A percentile compares a stretch with the other conserved stretches of the same genome.
These are phyloP conservation scores for Arizona elegans DNA, from an alignment of 2,113 vertebrate genomes.

Conservation along the genomic window DNA sequence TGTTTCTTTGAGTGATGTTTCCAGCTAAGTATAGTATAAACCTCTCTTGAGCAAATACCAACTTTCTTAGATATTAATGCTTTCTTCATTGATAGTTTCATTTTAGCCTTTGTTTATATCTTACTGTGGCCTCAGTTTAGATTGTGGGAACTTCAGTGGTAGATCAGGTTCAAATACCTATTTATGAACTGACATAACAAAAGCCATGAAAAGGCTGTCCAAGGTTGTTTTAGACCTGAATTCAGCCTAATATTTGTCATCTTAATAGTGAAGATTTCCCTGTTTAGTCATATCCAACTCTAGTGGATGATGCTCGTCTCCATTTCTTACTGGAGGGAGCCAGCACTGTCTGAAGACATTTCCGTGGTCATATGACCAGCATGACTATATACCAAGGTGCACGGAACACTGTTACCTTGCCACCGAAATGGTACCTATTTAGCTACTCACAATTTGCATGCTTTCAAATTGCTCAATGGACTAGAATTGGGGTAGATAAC, in stretches of 20 bases:
- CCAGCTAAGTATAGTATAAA: neutral
- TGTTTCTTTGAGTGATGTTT: neutral
- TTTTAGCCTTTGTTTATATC: neutral
- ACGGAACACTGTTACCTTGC: neutral
- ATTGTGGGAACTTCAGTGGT: neutral
- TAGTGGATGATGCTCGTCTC: neutral
- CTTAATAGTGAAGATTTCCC: neutral
- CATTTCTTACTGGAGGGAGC: neutral
- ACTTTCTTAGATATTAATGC: neutral
- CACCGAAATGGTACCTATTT: neutral
- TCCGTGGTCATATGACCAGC: neutral
- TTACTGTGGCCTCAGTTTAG: neutral
- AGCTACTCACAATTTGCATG: neutral
- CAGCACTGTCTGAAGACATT: neutral
- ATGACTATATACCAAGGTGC: neutral
- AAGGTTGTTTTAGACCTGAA: neutral
- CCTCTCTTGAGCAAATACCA: neutral
- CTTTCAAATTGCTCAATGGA: neutral
- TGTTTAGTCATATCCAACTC: neutral
- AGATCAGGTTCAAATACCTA: neutral
- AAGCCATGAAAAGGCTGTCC: neutral
- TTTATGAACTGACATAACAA: neutral
- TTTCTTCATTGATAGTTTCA: neutral
- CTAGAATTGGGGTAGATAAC: neutral
- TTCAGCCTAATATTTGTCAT: neutral